phyloP scores from a whole-genome alignment of 2,888 invertebrate species.

The Spatulosminthurus flaviceps region DNA sequence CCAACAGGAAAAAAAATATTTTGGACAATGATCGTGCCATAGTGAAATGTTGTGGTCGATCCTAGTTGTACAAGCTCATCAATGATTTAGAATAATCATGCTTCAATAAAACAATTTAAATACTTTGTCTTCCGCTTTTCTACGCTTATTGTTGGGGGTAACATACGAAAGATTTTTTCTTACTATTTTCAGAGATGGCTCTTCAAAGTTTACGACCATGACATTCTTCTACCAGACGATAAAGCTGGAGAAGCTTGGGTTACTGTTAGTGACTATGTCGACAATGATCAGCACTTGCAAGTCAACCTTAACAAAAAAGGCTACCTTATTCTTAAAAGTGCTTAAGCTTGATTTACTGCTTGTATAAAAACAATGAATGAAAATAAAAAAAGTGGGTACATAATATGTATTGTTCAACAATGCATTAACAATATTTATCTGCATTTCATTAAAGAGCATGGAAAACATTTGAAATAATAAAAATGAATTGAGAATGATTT shows the following conservation, averaged over 20 bases:
- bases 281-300: constrained; percentile 37
- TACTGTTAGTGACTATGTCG: constrained; percentile 37
- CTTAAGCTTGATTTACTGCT: background rate
- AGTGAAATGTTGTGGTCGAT: too few relatives aligned
- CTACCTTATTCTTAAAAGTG: constrained; percentile 41
- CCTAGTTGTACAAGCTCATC: too few relatives aligned
- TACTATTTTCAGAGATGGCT: constrained; percentile 37
- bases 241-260: constrained; percentile 43
- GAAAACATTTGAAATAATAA: too few relatives aligned
- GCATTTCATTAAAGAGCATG: too few relatives aligned
- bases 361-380: background rate
- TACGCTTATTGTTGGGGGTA: background rate
- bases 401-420: background rate
- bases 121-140: too few relatives aligned
- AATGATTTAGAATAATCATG: too few relatives aligned
- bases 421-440: background rate
- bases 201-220: constrained; percentile 42
- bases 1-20: too few relatives aligned
- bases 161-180: too few relatives aligned
- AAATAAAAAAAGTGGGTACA: background rate
- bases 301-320: constrained; percentile 43
- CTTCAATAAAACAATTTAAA: constrained; percentile 5
- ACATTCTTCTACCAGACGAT: constrained; percentile 35
- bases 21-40: too few relatives aligned
- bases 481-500: too few relatives aligned